Conservation (phyloP, 2,113 vertebrate species). For the Lepus europaeus region DNA sequence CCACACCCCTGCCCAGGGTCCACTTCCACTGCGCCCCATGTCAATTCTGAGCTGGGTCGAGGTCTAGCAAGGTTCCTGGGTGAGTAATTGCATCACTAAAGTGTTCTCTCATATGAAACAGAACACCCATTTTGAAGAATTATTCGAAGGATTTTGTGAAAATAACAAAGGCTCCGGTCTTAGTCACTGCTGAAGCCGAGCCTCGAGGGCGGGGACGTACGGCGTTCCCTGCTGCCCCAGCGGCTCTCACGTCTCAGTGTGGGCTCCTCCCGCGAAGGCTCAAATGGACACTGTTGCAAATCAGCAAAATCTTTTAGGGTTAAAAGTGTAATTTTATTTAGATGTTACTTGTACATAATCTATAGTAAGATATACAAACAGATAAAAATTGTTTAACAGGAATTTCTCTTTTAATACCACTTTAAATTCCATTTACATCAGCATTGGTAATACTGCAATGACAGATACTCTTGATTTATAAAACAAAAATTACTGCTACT, state of each 20-base stretch:
- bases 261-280: neutral
- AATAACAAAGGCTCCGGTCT: neutral
- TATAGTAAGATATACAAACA: constrained; percentile 86
- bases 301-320: constrained; percentile 77
- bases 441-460: constrained; percentile 82
- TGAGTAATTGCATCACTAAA: neutral
- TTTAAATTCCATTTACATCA: constrained; percentile 86
- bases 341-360: constrained; percentile 86
- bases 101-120: neutral
- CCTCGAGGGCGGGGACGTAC: too few species aligned
- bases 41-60: neutral
- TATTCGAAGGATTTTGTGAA: neutral
- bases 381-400: constrained; percentile 86
- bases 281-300: constrained; percentile 28
- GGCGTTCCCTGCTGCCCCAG: too few species aligned
- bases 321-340: constrained; percentile 89
- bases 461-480: constrained; percentile 82
- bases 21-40: rapidly evolving
- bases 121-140: neutral
- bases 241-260: too few species aligned
- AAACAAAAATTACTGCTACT: constrained; percentile 79
- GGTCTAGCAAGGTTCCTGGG: too few species aligned
- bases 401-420: constrained; percentile 84
- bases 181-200: neutral
- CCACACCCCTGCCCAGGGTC: neutral